A percentile compares a stretch with the other conserved stretches of the same genome.
Conservation (phyloP, 1,140 invertebrate species). For the Subanguina moxae region DNA sequence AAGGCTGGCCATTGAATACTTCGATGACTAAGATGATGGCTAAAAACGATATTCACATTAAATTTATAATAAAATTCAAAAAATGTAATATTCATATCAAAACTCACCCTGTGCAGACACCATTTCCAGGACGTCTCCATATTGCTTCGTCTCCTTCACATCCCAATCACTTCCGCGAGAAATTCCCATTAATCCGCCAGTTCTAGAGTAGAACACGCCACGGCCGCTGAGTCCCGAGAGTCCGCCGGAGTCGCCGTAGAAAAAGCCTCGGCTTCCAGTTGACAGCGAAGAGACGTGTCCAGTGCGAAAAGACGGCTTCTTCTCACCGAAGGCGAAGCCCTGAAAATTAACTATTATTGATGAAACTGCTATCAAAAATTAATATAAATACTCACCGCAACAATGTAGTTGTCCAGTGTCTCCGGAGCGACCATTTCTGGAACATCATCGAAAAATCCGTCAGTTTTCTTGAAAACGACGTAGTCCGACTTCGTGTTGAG, state of each 20-base stretch:
- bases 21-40: neutral
- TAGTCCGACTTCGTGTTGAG: neutral
- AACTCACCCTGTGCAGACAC: neutral
- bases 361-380: neutral
- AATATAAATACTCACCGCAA: neutral
- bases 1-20: neutral
- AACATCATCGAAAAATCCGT: neutral
- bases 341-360: neutral
- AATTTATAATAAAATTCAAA: neutral
- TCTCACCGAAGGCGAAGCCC: neutral
- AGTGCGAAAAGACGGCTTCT: neutral
- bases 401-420: neutral
- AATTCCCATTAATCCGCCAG: neutral
- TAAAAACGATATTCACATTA: neutral
- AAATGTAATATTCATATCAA: neutral
- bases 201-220: neutral
- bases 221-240: neutral
- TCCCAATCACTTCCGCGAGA: neutral
- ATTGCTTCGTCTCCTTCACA: neutral
- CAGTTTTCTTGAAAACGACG: neutral
- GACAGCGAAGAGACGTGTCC: neutral
- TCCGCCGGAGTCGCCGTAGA: conserved; percentile 2
- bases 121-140: conserved; percentile 1
- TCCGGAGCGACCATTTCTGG: neutral
- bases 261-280: neutral